phyloP scores from a whole-genome alignment of 2,113 vertebrate genomes.

The Odocoileus virginianus region DNA sequence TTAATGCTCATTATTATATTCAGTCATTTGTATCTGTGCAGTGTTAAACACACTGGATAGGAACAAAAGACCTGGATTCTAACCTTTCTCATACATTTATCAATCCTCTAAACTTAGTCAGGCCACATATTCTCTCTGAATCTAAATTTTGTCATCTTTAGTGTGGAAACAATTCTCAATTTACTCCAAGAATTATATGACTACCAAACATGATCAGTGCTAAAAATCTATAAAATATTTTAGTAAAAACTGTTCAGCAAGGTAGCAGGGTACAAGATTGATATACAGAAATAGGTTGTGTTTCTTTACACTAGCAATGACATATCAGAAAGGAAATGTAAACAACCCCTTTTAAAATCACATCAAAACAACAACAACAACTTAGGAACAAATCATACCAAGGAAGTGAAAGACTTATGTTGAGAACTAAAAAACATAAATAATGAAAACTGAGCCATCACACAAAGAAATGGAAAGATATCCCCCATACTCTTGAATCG shows the following conservation, averaged over 20 bases:
- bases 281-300: not conserved
- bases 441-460: not conserved
- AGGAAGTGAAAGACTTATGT: not conserved
- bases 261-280: not conserved
- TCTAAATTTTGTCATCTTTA: conserved; percentile 6
- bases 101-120: not conserved
- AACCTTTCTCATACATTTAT: not conserved
- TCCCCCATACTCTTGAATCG: not conserved
- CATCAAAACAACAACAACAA: not conserved
- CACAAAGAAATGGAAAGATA: not conserved
- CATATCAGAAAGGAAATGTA: not conserved
- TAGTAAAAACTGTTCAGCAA: not conserved
- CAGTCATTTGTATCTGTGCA: not conserved
- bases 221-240: not conserved
- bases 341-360: not conserved
- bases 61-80: conserved; percentile 9
- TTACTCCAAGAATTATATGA: not conserved
- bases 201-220: not conserved
- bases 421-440: not conserved
- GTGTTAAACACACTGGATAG: not conserved
- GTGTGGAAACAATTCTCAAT: not conserved
- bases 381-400: not conserved
- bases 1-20: not conserved
- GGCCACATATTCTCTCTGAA: not conserved
- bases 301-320: not conserved